Evolutionary conservation across 2,888 invertebrate genomes (phyloP).

Genomic region (Antheraea yamamai): DNA sequence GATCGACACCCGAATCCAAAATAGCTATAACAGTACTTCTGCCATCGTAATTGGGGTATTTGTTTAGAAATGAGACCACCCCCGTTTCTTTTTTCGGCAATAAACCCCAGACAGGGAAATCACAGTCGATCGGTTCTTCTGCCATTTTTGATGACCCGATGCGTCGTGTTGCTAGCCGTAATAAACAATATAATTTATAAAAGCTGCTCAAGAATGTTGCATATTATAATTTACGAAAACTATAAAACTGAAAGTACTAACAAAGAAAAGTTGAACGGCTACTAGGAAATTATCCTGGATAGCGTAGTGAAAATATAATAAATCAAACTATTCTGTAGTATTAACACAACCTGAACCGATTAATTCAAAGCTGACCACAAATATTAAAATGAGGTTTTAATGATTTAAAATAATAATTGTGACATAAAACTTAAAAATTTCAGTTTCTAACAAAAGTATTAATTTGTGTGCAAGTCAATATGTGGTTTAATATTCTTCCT

Average conservation of each 20-base stretch:
- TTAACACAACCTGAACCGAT: neutral
- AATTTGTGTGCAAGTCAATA: slow-evolving; percentile 23
- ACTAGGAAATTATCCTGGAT: too few relatives aligned
- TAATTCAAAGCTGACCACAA: neutral
- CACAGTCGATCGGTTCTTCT: slow-evolving; percentile 81
- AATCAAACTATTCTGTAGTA: neutral
- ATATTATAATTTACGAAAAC: neutral
- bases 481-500: slow-evolving; percentile 63
- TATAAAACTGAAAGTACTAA: neutral
- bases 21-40: slow-evolving; percentile 95
- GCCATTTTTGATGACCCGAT: slow-evolving; percentile 79
- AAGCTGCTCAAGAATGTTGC: slow-evolving; percentile 11
- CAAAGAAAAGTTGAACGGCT: neutral
- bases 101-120: slow-evolving; percentile 92
- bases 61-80: slow-evolving; percentile 91
- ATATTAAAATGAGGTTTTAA: slow-evolving; percentile 1
- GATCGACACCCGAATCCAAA: slow-evolving; percentile 99
- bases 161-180: slow-evolving; percentile 46
- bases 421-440: neutral
- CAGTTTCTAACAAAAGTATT: neutral
- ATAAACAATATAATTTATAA: slow-evolving; percentile 23
- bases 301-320: too few relatives aligned
- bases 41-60: slow-evolving; percentile 96
- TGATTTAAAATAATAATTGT: neutral
- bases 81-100: slow-evolving; percentile 98